Base-by-base conservation (phyloP, 2,888 invertebrate species). In the Onthophagus sagittarius region DNA sequence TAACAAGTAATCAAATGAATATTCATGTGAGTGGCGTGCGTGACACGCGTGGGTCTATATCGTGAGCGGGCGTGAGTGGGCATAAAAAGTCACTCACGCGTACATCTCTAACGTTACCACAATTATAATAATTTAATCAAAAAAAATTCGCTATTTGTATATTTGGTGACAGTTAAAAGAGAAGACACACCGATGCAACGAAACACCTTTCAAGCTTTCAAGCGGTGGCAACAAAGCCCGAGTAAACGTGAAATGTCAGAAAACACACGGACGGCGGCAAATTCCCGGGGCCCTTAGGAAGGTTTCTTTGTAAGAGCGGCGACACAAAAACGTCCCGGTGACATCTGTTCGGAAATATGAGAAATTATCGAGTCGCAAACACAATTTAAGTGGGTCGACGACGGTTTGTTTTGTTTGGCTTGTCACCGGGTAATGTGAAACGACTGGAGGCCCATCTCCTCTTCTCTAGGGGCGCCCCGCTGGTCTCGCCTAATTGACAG, bases 401-500 rank as follows among this genome's bases (percentile, higher is more conserved):
- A 79, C 79, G 80, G 79, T 79, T 80, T 82, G 82, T 83, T 82
- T 82, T 80, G 80, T 83, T 82, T 82, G 82, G 79, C 79, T 79
- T 83, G 82, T 83, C 82, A 81, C 80, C 83, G 82, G 83, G 83
- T 82, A 83, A 83, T 80, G 81, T 78, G 82, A 83, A 82, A 80
- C 81, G 83, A 82, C 82, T 81, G 82, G 79, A 82, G 81, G 80
- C 39, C 39, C 39, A 53, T 53, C 39, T 11, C 11, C 39, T 7
- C 9, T 7, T 7, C 39, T 53, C 39, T 23, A 23, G 23, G 39
- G 39, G 39, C 39, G 11, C 80, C 81, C 78, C 78, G 77, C 32
- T 78, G 79, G 79, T 77, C 80, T 78, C 77, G 78, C 81, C 83
- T 85, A 85, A 85, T 85, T 85, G 85, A 85, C 85, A 84, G 82